Conservation (phyloP, 2,113 vertebrate species). For the Sapajus apella region DNA sequence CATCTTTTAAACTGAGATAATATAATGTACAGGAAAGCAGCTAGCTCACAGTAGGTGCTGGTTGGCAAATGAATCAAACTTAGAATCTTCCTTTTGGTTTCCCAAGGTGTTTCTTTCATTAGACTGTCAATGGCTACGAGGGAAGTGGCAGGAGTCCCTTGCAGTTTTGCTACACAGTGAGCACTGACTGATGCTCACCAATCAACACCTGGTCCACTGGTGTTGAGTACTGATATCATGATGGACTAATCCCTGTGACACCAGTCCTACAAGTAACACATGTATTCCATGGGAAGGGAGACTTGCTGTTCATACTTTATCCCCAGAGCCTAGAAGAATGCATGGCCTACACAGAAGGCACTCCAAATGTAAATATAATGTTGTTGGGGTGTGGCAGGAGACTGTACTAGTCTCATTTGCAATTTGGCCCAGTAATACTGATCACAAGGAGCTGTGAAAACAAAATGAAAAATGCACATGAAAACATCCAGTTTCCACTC, state of each 20-base stretch:
- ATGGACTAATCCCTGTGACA: background rate
- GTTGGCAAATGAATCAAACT: background rate
- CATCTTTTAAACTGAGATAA: background rate
- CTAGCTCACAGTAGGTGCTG: background rate
- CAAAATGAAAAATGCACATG: background rate
- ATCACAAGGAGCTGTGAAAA: background rate
- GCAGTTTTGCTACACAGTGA: too few relatives aligned
- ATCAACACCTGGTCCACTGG: too few relatives aligned
- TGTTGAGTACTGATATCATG: background rate
- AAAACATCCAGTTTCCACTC: background rate
- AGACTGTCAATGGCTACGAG: background rate
- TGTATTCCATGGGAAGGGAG: background rate
- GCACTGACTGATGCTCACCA: too few relatives aligned
- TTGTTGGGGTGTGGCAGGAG: rapidly evolving
- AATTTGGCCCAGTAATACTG: background rate
- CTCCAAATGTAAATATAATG: background rate
- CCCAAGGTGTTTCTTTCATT: background rate
- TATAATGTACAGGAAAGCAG: background rate
- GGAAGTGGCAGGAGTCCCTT: background rate
- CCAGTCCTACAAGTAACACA: background rate
- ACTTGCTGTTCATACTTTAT: too few relatives aligned
- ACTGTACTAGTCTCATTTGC: background rate
- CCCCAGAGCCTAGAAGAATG: background rate
- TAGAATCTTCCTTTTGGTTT: background rate
- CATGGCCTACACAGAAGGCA: background rate